Base-by-base conservation (phyloP, 1,140 invertebrate species). In the Aphaenogaster ashmeadi region DNA sequence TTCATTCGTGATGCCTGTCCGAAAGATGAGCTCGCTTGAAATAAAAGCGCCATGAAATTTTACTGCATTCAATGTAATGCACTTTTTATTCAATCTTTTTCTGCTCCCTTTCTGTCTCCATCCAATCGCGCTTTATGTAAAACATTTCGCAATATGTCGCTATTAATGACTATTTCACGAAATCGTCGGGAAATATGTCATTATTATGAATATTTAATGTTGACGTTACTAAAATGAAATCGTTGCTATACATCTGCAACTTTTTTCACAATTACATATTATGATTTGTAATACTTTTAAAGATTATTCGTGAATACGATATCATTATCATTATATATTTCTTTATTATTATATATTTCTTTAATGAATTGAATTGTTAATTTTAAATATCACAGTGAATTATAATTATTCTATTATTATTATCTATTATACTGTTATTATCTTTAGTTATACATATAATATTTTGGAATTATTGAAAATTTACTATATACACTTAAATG, bases 1-100 rank as follows among this genome's bases (percentile, higher is more conserved):
- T 80, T 67, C 41, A 74, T 74, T 84, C 33, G 71, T 13, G 44
- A 47, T 60, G 41, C 18, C 18, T 7, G 54, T 13, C 41, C 27
- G 54, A 84, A 74, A 50, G 54, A 75, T 44, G 56, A 84, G 41
- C 69, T 80, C 47, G 62, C 62, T 75, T 21, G 21, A 84, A 84
- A 84, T 84, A 84, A 84, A 84, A 84, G 54, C 56, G 80, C 13
- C 41, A 60, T 84, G n/a, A 84, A 83, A 84, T 74, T 84, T 84
- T 74, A 84, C 69, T 84, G 44, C 54, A 50, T 72, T 84, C 33
- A 50, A 60, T 50, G 54, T 84, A 84, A 84, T 75, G 69, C 69
- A 60, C 41, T 75, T 75, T 84, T 75, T 74, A 84, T 84, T 75
- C n/a, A 44, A 75, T 50, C 54, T 84, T 74, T 75, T 60, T 60